Base-by-base conservation (phyloP, 1,140 invertebrate genomes). In the Daktulosphaira vitifoliae region DNA sequence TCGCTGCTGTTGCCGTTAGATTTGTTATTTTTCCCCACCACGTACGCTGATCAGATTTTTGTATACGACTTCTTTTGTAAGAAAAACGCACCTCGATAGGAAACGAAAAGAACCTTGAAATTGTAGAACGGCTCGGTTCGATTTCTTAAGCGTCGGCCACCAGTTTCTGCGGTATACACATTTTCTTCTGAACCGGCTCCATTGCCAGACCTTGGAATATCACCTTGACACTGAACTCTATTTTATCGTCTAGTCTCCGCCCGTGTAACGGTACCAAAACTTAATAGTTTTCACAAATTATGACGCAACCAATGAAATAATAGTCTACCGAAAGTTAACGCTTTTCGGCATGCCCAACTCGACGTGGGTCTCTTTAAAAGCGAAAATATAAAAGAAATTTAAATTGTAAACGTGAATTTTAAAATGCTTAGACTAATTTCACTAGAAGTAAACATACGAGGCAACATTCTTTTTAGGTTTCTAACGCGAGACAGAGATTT, bases 221-320 rank as follows among this genome's bases (percentile, higher is more conserved):
- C 56, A 62, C 56, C 56, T 62, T 62, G 56, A 62, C 56, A 62
- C 56, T 62, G 56, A 62, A 46, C 44, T 29, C 25, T 33, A 33
- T 5, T 33, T 33, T 33, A 16, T 22, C 39, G 53, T 3, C 18
- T 18, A 42, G 38, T 56, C 11, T 25, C 39, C 39, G 39, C n/a
- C 11, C 5, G 33, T 44, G n/a, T 44, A 44, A 44, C 39, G 39
- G 39, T 37, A 33, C 29, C 5, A 5, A 33, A 6, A n/a, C n/a
- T 6, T 33, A 6, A 33, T 33, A 33, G 29, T 33, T 33, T 33
- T 33, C n/a, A 33, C 29, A 33, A 33, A n/a, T n/a, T n/a, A n/a
- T n/a, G n/a, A n/a, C n/a, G n/a, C n/a, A n/a, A n/a, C n/a, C n/a
- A n/a, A n/a, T n/a, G n/a, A n/a, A n/a, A n/a, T n/a, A n/a, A n/a